A percentile compares a stretch with the other conserved stretches of the same genome.
Evolutionary conservation across 2,113 vertebrate genomes (phyloP).

Genomic region (Ctenomys sociabilis): DNA sequence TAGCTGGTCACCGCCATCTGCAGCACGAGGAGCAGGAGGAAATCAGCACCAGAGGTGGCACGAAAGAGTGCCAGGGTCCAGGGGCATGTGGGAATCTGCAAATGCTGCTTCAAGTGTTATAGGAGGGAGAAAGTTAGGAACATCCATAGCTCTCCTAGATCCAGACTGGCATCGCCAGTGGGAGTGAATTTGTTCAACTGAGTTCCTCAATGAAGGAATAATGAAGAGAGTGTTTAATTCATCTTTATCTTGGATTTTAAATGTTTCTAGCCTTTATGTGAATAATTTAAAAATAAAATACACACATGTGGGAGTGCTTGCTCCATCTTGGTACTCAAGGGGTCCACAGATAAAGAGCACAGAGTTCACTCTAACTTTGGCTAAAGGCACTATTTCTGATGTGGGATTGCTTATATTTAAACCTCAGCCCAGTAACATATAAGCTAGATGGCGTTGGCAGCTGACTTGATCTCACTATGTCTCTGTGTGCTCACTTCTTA

Average conservation of each 20-base stretch:
- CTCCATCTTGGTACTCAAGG: background rate
- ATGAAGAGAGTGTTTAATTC: background rate
- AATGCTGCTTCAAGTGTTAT: background rate
- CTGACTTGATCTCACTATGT: background rate
- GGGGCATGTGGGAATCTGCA: background rate
- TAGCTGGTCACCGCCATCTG: background rate
- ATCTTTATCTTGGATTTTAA: conserved; percentile 26
- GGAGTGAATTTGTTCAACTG: background rate
- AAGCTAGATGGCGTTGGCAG: background rate
- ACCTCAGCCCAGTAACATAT: background rate
- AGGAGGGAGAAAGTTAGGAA: background rate
- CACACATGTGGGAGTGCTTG: background rate
- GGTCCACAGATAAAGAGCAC: background rate
- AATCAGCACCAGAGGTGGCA: background rate
- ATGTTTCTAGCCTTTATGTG: background rate
- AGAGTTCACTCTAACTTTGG: background rate
- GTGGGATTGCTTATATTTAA: background rate
- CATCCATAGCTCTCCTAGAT: background rate
- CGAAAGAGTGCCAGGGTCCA: background rate
- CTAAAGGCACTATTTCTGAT: background rate
- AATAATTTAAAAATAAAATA: conserved; percentile 3
- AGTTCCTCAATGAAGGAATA: background rate
- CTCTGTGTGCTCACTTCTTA: background rate
- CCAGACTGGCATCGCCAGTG: background rate
- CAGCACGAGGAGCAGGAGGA: background rate